These are phyloP conservation scores for Ptilodon capucinus DNA, from an alignment of 2,888 invertebrate species.

Conservation along the genomic window DNA sequence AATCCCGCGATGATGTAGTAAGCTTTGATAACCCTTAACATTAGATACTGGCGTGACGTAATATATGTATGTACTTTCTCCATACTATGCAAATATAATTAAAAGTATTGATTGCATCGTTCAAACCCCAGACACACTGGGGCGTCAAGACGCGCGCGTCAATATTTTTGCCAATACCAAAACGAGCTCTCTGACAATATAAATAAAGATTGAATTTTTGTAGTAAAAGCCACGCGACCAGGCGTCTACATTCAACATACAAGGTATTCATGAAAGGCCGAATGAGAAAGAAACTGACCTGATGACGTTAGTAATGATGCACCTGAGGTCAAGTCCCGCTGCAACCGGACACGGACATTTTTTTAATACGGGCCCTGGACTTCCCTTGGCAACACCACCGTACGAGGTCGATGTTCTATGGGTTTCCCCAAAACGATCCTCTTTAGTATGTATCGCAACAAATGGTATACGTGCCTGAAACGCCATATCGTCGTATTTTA, in stretches of 20 bases:
- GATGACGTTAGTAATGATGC: neutral
- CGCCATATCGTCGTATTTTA: too few relatives aligned
- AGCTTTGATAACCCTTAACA: slow-evolving; percentile 11
- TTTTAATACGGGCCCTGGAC: neutral
- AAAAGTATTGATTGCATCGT: too few relatives aligned
- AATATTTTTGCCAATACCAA: too few relatives aligned
- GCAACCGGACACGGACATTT: neutral
- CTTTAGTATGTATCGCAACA: neutral
- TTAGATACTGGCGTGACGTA: neutral
- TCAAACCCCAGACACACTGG: too few relatives aligned
- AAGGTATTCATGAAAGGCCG: too few relatives aligned
- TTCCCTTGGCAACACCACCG: neutral
- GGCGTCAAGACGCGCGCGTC: too few relatives aligned
- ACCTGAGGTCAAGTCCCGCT: neutral
- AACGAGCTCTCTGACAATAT: too few relatives aligned
- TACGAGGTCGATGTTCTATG: neutral
- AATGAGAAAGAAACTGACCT: too few relatives aligned
- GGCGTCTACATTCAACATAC: too few relatives aligned
- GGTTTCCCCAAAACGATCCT: neutral
- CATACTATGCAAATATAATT: too few relatives aligned
- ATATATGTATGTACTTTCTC: neutral
- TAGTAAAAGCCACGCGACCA: too few relatives aligned
- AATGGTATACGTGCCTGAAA: neutral
- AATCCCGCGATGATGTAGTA: slow-evolving; percentile 6
- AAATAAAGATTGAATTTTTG: too few relatives aligned